A percentile compares a stretch with the other conserved stretches of the same genome.
phyloP scores from a whole-genome alignment of 2,888 invertebrate genomes.

The Acleris laterana region DNA sequence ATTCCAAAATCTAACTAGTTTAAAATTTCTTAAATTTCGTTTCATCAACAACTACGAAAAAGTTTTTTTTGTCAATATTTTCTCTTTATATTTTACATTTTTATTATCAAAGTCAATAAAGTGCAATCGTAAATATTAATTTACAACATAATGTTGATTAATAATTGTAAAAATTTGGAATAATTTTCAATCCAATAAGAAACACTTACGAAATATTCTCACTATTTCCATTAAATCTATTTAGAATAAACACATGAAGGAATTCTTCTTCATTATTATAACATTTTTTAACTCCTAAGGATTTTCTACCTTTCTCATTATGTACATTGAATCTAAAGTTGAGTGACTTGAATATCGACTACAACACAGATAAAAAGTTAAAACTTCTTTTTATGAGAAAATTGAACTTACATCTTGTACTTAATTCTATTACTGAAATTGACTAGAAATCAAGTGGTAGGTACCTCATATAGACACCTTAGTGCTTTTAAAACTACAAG shows the following conservation, averaged over 20 bases:
- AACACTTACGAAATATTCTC: constrained; percentile 53
- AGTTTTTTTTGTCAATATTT: constrained; percentile 45
- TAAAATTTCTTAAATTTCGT: constrained; percentile 50
- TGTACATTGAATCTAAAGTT: constrained; percentile 18
- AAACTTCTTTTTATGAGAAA: constrained; percentile 8
- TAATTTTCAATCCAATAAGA: constrained; percentile 41
- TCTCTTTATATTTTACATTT: constrained; percentile 50
- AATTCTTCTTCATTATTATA: constrained; percentile 22
- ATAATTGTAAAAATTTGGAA: constrained; percentile 48
- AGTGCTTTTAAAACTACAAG: constrained; percentile 12
- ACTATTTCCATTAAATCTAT: constrained; percentile 49
- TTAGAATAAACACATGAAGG: constrained; percentile 34
- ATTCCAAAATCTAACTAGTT: constrained; percentile 49
- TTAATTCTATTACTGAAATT: constrained; percentile 55
- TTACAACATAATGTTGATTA: constrained; percentile 49
- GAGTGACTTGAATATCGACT: not conserved
- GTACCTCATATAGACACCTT: constrained; percentile 58
- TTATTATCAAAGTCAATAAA: constrained; percentile 59
- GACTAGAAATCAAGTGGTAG: constrained; percentile 69
- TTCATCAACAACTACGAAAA: constrained; percentile 45
- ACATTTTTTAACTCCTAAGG: constrained; percentile 23
- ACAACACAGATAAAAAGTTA: constrained; percentile 17
- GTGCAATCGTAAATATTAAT: constrained; percentile 55
- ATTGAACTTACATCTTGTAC: constrained; percentile 32
- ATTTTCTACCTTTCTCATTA: constrained; percentile 19